These are phyloP conservation scores for Lochmaea crataegi DNA, from an alignment of 2,888 invertebrate species.

Conservation along the genomic window DNA sequence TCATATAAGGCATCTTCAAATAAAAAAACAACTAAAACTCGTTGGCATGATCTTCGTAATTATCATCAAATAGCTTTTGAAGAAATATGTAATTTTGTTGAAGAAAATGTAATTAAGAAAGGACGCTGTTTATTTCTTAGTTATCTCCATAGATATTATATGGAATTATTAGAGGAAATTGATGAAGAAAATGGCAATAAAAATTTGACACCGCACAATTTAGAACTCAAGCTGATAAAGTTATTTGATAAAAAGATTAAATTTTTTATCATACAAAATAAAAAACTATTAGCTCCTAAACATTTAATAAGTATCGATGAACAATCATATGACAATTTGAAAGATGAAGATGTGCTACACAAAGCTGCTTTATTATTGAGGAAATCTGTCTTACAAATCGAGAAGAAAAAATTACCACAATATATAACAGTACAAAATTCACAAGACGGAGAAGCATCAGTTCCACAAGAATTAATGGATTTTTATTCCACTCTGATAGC, in stretches of 20 bases:
- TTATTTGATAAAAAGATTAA: slow-evolving; percentile 46
- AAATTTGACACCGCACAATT: slow-evolving; percentile 47
- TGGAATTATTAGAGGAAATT: slow-evolving; percentile 46
- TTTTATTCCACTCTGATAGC: slow-evolving; percentile 19
- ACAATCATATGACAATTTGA: slow-evolving; percentile 43
- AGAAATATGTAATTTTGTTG: slow-evolving; percentile 44
- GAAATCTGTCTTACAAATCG: slow-evolving; percentile 43
- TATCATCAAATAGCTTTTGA: slow-evolving; percentile 50
- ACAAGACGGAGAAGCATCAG: not conserved
- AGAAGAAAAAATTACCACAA: slow-evolving; percentile 44
- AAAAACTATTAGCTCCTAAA: slow-evolving; percentile 50
- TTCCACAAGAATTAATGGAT: not conserved
- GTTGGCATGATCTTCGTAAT: slow-evolving; percentile 50
- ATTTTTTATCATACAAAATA: slow-evolving; percentile 49
- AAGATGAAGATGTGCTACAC: slow-evolving; percentile 46
- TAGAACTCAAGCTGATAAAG: slow-evolving; percentile 48
- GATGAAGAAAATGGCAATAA: slow-evolving; percentile 46
- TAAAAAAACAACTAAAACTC: slow-evolving; percentile 44
- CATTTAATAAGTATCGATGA: slow-evolving; percentile 44
- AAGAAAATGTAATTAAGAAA: slow-evolving; percentile 51
- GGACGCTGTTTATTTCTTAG: slow-evolving; percentile 50
- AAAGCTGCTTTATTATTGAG: slow-evolving; percentile 46
- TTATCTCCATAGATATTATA: slow-evolving; percentile 48
- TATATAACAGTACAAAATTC: slow-evolving; percentile 45
- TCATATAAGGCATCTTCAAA: slow-evolving; percentile 42